Evolutionary conservation across 2,888 invertebrate species (phyloP).

Genomic region (Eristalis tenax): DNA sequence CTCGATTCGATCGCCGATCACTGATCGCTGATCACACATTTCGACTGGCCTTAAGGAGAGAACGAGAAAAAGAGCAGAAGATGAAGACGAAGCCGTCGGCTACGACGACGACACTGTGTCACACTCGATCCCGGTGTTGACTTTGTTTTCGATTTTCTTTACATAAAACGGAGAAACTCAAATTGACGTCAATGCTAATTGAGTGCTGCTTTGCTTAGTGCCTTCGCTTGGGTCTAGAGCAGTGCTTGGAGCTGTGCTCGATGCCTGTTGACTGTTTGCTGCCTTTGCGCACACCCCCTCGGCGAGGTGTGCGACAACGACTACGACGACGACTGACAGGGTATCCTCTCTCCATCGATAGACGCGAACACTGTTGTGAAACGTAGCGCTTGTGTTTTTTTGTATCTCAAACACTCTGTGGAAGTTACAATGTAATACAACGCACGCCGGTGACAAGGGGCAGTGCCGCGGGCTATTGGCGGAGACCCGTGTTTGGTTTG

Average conservation of each 20-base stretch:
- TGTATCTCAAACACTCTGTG: neutral
- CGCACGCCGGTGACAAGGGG: neutral
- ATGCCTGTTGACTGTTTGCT: neutral
- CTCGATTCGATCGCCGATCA: neutral
- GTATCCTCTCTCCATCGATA: neutral
- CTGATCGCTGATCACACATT: neutral
- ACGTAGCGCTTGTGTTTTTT: neutral
- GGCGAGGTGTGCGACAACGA: neutral
- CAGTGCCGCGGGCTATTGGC: neutral
- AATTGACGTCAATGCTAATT: constrained; percentile 64
- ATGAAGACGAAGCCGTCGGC: neutral
- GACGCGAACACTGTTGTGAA: neutral
- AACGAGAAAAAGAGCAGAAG: neutral
- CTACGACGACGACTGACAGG: too few relatives aligned
- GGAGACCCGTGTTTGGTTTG: neutral
- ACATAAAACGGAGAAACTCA: constrained; percentile 36
- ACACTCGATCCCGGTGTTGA: constrained; percentile 13
- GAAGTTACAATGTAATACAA: neutral
- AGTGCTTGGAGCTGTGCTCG: neutral
- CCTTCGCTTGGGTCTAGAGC: neutral
- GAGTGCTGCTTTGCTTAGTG: constrained; percentile 21
- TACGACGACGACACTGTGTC: constrained; percentile 9
- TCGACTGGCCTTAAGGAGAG: neutral
- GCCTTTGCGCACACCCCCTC: neutral
- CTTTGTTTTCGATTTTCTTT: constrained; percentile 21